Conservation (phyloP, 2,888 invertebrate species). For the Lottia gigantea region DNA sequence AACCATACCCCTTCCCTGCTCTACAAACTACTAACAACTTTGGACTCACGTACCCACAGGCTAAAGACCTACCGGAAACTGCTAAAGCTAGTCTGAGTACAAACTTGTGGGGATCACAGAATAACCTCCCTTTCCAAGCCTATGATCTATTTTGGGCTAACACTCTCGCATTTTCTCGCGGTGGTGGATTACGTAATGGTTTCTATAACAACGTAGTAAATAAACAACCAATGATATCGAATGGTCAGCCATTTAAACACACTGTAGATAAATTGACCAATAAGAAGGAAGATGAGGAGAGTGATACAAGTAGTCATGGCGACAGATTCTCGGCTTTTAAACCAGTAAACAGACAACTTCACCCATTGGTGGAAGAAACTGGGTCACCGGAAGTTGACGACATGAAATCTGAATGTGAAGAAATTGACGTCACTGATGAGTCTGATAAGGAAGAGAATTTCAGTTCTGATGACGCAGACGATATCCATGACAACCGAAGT, state of each 20-base stretch:
- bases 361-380: slow-evolving; percentile 13
- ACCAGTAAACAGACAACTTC: slow-evolving; percentile 23
- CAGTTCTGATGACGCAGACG: slow-evolving; percentile 37
- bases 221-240: slow-evolving; percentile 12
- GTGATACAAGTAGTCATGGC: slow-evolving; percentile 19
- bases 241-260: slow-evolving; percentile 7
- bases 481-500: slow-evolving; percentile 14
- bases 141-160: slow-evolving; percentile 50
- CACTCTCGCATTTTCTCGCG: slow-evolving; percentile 27
- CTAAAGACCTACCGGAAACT: slow-evolving; percentile 31
- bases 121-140: slow-evolving; percentile 41
- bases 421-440: slow-evolving; percentile 37
- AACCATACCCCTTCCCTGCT: slow-evolving; percentile 38
- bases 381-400: slow-evolving; percentile 17
- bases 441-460: slow-evolving; percentile 28
- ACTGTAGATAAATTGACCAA: slow-evolving; percentile 13
- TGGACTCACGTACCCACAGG: slow-evolving; percentile 37
- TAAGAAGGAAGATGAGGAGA: slow-evolving; percentile 10
- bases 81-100: slow-evolving; percentile 27
- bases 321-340: slow-evolving; percentile 39
- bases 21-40: slow-evolving; percentile 37
- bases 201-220: slow-evolving; percentile 18
- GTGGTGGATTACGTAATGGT: slow-evolving; percentile 19
- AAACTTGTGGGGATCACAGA: slow-evolving; percentile 32
- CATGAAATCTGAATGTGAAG: slow-evolving; percentile 22